These are phyloP conservation scores for Chaetura pelagica DNA, from an alignment of 2,113 vertebrate genomes.

Conservation along the genomic window DNA sequence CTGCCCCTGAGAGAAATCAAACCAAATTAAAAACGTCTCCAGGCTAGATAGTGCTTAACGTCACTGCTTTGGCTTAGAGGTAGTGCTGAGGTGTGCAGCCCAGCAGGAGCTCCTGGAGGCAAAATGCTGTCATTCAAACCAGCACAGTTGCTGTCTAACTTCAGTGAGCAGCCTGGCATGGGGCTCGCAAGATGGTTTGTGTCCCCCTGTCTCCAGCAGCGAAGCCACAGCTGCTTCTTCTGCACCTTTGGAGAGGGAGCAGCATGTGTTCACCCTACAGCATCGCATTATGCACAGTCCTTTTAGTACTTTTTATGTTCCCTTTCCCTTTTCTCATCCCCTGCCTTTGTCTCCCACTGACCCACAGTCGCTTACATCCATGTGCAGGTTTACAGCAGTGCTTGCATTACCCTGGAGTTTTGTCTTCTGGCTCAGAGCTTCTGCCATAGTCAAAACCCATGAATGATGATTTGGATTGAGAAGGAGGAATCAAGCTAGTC, in stretches of 20 bases:
- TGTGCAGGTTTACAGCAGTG: neutral
- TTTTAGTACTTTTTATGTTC: neutral
- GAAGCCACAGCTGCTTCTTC: neutral
- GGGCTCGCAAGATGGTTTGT: neutral
- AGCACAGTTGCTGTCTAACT: neutral
- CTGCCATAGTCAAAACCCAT: neutral
- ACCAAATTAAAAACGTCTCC: conserved; percentile 26
- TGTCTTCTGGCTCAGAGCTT: neutral
- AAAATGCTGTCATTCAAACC: conserved; percentile 8
- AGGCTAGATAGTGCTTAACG: neutral
- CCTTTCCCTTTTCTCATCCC: neutral
- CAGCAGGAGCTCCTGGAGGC: conserved; percentile 33
- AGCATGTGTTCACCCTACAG: neutral
- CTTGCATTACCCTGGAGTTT: neutral
- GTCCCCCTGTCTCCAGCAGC: neutral
- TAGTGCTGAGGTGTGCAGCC: conserved; percentile 5
- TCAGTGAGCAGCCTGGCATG: neutral
- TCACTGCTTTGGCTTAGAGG: conserved; percentile 7
- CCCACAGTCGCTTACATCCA: rapidly evolving
- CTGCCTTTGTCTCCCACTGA: neutral
- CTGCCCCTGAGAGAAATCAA: conserved; percentile 24
- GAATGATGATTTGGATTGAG: neutral
- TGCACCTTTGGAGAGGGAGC: neutral
- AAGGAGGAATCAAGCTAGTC: neutral
- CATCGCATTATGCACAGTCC: neutral